Evolutionary conservation across 2,797 vertebrate species (phyloP), one percentile per base, ranked within the genome.

Genomic region (Cyclopterus lumpus): DNA sequence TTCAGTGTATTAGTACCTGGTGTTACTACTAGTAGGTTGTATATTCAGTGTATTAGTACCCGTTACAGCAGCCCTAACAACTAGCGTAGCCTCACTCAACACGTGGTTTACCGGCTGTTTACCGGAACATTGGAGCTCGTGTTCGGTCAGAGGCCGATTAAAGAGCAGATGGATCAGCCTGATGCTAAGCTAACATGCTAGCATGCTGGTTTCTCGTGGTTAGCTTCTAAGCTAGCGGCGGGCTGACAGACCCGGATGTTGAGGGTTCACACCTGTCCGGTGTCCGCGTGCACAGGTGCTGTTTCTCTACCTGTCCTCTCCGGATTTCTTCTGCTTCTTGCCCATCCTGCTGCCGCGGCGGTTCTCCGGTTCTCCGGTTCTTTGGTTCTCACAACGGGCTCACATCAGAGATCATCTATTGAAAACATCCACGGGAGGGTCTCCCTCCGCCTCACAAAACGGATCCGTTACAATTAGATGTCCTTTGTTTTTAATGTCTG

Each of bases 321-420:
- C 94, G 72, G 87, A 90, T 84, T 93, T 95, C 89, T 95, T 95
- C 92, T 94, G 94, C 84, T 95, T 95, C 82, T 95, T 95, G n/a
- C 94, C 94, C 94, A 95, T 95, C 38, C 32, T 90, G 77, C 73
- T 90, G 77, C 71, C 73, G 81, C 80, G 70, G 73, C 61, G 78
- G 34, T 55, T 71, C 76, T 83, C 82, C 70, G 73, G 70, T 67
- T 34, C 60, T 75, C 59, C 58, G 61, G 44, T 20, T 8, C 6
- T 63, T 57, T 66, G 63, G 65, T 61, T 78, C 38, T 49, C 79
- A 83, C 79, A 18, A 84, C 59, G 32, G 68, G 65, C 16, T 77
- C 82, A 66, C 86, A 68, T 74, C 65, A 42, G 24, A 92, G 92
- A 91, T 90, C 83, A 67, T 70, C 44, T 67, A 4, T 0, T 2